phyloP scores from a whole-genome alignment of 1,140 invertebrate genomes.

The Drosophila orena region DNA sequence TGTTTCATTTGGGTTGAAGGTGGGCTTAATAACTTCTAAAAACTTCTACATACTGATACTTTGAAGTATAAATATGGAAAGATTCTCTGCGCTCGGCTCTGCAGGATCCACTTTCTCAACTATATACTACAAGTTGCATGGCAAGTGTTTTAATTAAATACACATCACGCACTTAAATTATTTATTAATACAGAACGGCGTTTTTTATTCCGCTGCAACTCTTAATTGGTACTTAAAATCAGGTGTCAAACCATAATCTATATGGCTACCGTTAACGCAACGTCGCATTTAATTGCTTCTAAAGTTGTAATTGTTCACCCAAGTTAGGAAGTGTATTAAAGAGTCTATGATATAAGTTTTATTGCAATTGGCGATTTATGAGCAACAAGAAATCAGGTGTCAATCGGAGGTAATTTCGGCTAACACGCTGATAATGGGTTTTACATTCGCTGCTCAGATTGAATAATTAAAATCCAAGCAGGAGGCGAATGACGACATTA shows the following conservation, averaged over 20 bases:
- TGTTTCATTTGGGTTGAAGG: background rate
- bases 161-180: background rate
- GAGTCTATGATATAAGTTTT: background rate
- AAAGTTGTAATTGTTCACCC: background rate
- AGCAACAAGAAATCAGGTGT: constrained; percentile 10
- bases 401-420: constrained; percentile 6
- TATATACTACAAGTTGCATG: background rate
- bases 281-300: background rate
- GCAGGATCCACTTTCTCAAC: background rate
- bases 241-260: background rate
- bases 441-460: background rate
- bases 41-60: too few relatives aligned
- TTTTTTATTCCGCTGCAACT: background rate
- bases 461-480: constrained; percentile 33
- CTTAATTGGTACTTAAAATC: constrained; percentile 4
- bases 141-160: background rate
- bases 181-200: background rate
- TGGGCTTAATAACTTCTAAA: too few relatives aligned
- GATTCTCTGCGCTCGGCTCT: too few relatives aligned
- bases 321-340: background rate
- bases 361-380: too few relatives aligned
- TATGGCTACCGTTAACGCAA: background rate
- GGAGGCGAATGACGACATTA: constrained; percentile 33
- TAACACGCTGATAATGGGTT: constrained; percentile 22
- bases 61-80: too few relatives aligned